Base-by-base conservation (phyloP, 2,113 vertebrate species). In the Chionodraco myersi region DNA sequence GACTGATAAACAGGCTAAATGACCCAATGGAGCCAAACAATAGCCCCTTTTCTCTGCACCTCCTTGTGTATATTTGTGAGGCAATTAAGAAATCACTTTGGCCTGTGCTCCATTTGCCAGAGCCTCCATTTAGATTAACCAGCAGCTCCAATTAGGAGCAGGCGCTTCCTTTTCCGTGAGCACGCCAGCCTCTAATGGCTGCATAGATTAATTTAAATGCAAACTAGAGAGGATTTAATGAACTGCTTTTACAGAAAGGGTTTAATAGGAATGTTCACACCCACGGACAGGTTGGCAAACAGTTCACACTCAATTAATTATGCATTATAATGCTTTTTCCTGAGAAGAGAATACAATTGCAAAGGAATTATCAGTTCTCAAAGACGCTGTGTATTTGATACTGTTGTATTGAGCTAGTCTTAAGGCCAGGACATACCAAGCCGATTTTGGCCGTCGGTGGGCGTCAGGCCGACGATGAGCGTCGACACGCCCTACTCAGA, bases 211-310 rank as follows among this genome's bases (percentile, higher is more conserved):
- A 95, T 95, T 95, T 93, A 94, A 95, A 95, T 94, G 93, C 92
- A 95, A 95, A 94, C 91, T 91, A 92, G 91, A 92, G 87, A 91
- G 88, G 90, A 91, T 95, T 94, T 95, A 95, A 95, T 94, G 88
- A 94, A 94, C 93, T 94, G 93, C 92, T 94, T 93, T 94, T 91
- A 93, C 86, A 90, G 87, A 87, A 87, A 86, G 85, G 86, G 80
- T 94, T 92, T 93, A 93, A 94, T 92, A 91, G 87, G 89, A 94
- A 90, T 93, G 87, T 93, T 74, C 91, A 77, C 89, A 89, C 85
- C 80, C 87, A 13, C 74, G 51, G 84, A 92, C 92, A 89, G 88
- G 78, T 91, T 92, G 92, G 91, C 86, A 91, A 93, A 92, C 83
- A 87, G 85, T 91, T 91, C 82, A 80, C 85, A 86, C 79, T 76